Evolutionary conservation across 2,888 invertebrate species (phyloP), one percentile per base, ranked within the genome.

Genomic region (Morpho helenor): DNA sequence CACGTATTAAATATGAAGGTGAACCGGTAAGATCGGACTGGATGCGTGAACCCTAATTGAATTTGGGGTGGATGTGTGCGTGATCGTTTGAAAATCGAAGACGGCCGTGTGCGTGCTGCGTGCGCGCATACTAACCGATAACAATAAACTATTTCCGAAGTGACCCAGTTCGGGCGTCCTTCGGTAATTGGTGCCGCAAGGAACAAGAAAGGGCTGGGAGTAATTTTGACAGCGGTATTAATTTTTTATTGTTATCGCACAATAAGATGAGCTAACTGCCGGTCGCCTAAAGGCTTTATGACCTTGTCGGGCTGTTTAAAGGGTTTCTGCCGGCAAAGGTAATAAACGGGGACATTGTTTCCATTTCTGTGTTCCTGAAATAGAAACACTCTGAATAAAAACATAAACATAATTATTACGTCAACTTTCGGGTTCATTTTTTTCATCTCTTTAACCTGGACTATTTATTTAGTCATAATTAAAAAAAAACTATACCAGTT

Each of bases 101-200:
- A 49, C 51, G 69, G 68, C 73, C 66, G 71, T 75, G 80, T 76
- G 79, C 75, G 80, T 75, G 80, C 81, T 79, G 87, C 76, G 76
- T 80, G 82, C 82, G 87, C 85, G 87, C 85, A 75, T 84, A 86
- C 86, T 88, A 80, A 84, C 82, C 88, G 88, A 89, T 90, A 90
- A 90, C 90, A 90, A 90, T 90, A 89, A 89, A 89, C 88, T 90
- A 90, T 90, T 90, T 90, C 87, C 89, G 90, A 90, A 90, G 87
- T 90, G 90, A 89, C 89, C 89, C 82, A 90, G 87, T 87, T 90
- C 75, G 77, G 78, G 84, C 89, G 90, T 90, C 90, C 90, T 90
- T 90, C 89, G 77, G 83, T 74, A 87, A 88, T 88, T 86, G 84
- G 88, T 88, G 81, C 85, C 80, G 86, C 81, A 85, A 86, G 89